Conservation (phyloP, 2,888 invertebrate genomes). For the Melikaiella ostensackeni region DNA sequence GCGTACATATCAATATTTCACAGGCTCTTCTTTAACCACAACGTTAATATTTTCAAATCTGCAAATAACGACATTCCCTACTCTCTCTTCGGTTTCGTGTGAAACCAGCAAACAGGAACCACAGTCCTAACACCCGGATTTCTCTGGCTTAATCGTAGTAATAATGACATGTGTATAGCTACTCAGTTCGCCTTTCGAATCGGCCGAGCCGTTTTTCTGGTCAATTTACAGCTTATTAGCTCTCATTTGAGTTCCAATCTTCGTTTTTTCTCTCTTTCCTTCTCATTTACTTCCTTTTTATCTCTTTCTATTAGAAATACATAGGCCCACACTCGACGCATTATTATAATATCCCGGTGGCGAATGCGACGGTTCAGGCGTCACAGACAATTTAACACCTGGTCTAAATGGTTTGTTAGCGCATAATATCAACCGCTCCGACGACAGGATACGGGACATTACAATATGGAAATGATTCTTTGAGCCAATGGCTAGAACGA, state of each 20-base stretch:
- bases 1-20: slow-evolving; percentile 25
- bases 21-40: slow-evolving; percentile 8
- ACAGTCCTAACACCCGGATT: slow-evolving; percentile 18
- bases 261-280: slow-evolving; percentile 45
- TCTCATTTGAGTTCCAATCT: slow-evolving; percentile 54
- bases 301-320: slow-evolving; percentile 42
- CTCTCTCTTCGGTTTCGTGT: slow-evolving; percentile 14
- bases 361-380: slow-evolving; percentile 66
- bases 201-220: slow-evolving; percentile 64
- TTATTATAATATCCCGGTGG: slow-evolving; percentile 54
- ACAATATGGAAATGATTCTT: slow-evolving; percentile 75
- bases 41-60: slow-evolving; percentile 9
- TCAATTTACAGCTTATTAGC: slow-evolving; percentile 70
- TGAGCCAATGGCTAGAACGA: slow-evolving; percentile 58
- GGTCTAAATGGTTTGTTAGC: slow-evolving; percentile 75
- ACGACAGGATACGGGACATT: slow-evolving; percentile 74
- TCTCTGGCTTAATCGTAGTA: slow-evolving; percentile 9
- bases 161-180: slow-evolving; percentile 30
- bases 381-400: slow-evolving; percentile 77
- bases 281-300: slow-evolving; percentile 44
- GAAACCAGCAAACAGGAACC: slow-evolving; percentile 22
- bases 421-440: slow-evolving; percentile 70
- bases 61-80: slow-evolving; percentile 2
- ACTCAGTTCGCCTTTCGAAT: slow-evolving; percentile 48
- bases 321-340: slow-evolving; percentile 45